Percentiles rank a stretch among this genome's conserved stretches.
phyloP scores from a whole-genome alignment of 2,797 vertebrate genomes.

The Phyllotis vaccarum region DNA sequence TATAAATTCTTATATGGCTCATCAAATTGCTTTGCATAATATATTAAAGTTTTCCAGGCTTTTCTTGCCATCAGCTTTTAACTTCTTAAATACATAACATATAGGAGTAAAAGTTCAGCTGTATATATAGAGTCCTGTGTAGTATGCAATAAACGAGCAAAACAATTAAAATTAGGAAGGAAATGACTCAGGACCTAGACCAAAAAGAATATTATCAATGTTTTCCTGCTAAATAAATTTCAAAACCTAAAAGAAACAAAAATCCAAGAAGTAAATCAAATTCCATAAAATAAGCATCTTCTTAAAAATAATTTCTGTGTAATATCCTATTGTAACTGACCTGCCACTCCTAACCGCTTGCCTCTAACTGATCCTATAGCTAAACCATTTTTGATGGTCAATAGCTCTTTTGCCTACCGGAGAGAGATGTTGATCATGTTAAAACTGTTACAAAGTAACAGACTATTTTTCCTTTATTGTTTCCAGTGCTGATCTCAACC shows the following conservation, averaged over 20 bases:
- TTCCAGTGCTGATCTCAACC: neutral
- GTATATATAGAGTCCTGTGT: neutral
- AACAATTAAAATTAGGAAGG: conserved; percentile 47
- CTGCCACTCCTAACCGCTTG: neutral
- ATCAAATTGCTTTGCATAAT: neutral
- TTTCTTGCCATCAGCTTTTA: neutral
- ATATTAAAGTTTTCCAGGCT: neutral
- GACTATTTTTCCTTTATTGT: neutral
- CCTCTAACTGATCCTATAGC: neutral
- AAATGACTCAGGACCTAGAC: conserved; percentile 10
- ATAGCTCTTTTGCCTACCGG: neutral
- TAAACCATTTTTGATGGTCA: conserved; percentile 32
- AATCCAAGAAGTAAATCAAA: conserved; percentile 56
- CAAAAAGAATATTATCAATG: neutral
- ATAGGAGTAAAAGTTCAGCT: neutral
- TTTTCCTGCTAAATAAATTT: conserved; percentile 17
- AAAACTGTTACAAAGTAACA: neutral
- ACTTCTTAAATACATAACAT: neutral
- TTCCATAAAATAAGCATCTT: conserved; percentile 58
- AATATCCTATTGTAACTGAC: neutral
- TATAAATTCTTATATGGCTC: neutral
- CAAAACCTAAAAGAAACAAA: conserved; percentile 42
- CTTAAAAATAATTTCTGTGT: conserved; percentile 28
- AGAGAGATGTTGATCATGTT: conserved; percentile 43
- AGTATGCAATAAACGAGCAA: neutral